Evolutionary conservation across 2,113 vertebrate genomes (phyloP).

Genomic region (Lynx canadensis): DNA sequence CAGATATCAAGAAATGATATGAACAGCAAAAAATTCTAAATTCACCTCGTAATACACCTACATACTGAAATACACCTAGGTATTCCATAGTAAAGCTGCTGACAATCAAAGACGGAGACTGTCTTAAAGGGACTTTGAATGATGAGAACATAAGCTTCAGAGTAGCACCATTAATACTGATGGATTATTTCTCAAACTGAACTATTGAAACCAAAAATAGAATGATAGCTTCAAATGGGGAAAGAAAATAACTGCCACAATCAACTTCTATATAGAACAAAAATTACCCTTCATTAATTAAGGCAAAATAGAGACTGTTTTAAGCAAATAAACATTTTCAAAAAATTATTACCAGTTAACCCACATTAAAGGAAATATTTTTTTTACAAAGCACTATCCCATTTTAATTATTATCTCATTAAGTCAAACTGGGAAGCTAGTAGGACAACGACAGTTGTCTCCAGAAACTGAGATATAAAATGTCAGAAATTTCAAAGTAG

Average conservation of each 20-base stretch:
- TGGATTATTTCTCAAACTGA: background rate
- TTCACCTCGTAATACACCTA: background rate
- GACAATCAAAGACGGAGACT: background rate
- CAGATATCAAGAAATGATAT: background rate
- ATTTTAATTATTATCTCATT: constrained; percentile 43
- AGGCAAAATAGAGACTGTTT: background rate
- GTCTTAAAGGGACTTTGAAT: background rate
- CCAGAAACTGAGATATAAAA: background rate
- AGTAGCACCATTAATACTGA: background rate
- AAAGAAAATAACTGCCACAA: background rate
- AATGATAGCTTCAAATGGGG: background rate
- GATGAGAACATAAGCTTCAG: background rate
- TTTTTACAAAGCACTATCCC: constrained; percentile 28
- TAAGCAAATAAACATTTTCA: background rate
- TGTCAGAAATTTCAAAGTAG: constrained; percentile 1
- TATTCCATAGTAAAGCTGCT: background rate
- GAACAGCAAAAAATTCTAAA: background rate
- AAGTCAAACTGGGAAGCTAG: background rate
- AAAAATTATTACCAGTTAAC: background rate
- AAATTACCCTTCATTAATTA: background rate
- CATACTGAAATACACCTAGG: background rate
- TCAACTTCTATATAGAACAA: background rate
- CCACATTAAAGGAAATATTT: background rate
- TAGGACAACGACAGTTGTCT: background rate
- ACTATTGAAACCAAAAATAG: background rate